Base-by-base conservation (phyloP, 2,888 invertebrate genomes). In the Eupithecia vulgata region DNA sequence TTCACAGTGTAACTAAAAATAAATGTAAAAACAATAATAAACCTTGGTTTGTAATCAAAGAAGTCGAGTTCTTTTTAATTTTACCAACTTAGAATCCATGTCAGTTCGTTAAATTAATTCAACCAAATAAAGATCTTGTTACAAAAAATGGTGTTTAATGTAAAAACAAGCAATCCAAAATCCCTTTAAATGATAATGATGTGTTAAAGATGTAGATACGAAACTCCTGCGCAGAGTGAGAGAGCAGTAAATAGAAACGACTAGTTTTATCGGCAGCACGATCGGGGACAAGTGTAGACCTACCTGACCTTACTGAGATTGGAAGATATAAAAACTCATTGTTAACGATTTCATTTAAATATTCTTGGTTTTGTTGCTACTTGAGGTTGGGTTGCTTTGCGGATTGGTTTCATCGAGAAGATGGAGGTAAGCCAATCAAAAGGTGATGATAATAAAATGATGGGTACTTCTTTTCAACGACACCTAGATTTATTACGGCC, bases 221-320 rank as follows among this genome's bases (percentile, higher is more conserved):
- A 34, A 45, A 67, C 45, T 66, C 15, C 48, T 34, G 37, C 61
- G 34, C 34, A 61, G 17, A 34, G 30, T 61, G 30, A 34, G 61
- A 61, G 61, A 61, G 61, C 61, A 61, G 64, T 40, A 21, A 40
- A 65, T 40, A 40, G 65, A 65, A 40, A 65, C 65, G 65, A 40
- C 37, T 64, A 37, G 35, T 57, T 48, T 71, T 75, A 75, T 72
- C 75, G 61, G 21, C 10, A 48, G 30, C 75, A 75, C 75, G 72
- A 72, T 75, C 75, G 70, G 64, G 42, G 64, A 67, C 75, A 67
- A 70, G 70, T 52, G 61, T 40, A 69, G 37, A 74, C 71, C 69
- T 70, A 45, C 68, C 74, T 74, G 74, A 69, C 71, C 48, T 48
- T 5, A 61, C 67, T 52, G 21, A 61, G 74, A 71, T 74, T 61